Evolutionary conservation across 2,888 invertebrate species (phyloP).

Genomic region (Nasonovia ribisnigri): DNA sequence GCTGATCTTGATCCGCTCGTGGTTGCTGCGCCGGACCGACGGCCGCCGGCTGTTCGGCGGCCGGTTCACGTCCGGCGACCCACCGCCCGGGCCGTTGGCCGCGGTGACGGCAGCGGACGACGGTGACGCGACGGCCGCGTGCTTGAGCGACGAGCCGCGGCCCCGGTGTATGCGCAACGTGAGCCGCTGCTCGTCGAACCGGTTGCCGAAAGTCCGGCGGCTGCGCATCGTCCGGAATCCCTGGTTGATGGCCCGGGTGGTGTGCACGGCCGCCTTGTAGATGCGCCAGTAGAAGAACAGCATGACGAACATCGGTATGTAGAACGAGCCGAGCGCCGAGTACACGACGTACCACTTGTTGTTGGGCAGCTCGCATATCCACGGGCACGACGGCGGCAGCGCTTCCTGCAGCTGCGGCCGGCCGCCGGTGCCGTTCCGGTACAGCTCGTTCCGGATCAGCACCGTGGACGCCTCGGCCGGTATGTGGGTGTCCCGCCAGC

Average conservation of each 20-base stretch:
- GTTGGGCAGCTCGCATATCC: constrained; percentile 68
- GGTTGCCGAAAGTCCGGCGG: constrained; percentile 75
- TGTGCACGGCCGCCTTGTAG: constrained; percentile 92
- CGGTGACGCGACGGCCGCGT: constrained; percentile 79
- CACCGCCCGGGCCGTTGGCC: constrained; percentile 70
- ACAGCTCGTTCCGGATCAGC: constrained; percentile 44
- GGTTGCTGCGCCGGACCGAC: constrained; percentile 69
- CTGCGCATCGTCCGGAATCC: constrained; percentile 83
- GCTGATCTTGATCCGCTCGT: constrained; percentile 87
- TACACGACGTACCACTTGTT: constrained; percentile 85
- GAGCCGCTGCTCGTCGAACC: constrained; percentile 90
- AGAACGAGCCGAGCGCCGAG: constrained; percentile 97
- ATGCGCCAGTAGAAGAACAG: constrained; percentile 98
- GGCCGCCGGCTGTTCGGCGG: constrained; percentile 70
- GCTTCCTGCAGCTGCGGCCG: neutral
- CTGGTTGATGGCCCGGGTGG: constrained; percentile 92
- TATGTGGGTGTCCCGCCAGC: constrained; percentile 81
- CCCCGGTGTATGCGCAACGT: constrained; percentile 93
- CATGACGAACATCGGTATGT: constrained; percentile 98
- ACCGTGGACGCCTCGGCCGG: constrained; percentile 63
- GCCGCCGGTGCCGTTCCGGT: constrained; percentile 46
- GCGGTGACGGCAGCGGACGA: constrained; percentile 74
- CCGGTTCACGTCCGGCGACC: constrained; percentile 69
- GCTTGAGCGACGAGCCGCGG: constrained; percentile 77
- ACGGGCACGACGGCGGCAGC: constrained; percentile 68